Evolutionary conservation across 2,113 vertebrate species (phyloP).

Genomic region (pig (Sus scrofa)): T2T-Sscrofa CM000818.6:129502501-129503000

Average conservation of each 20-base stretch:
- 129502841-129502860: not conserved
- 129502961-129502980: not conserved
- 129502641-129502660: too few species aligned
- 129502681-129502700: not conserved
- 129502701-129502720: not conserved
- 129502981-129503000: not conserved
- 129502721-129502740: too few species aligned
- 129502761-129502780: not conserved
- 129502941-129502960: not conserved
- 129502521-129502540: too few species aligned
- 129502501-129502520: too few species aligned
- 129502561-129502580: too few species aligned
- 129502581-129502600: too few species aligned
- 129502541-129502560: too few species aligned
- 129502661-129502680: too few species aligned
- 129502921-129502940: not conserved
- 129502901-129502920: too few species aligned
- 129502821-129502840: not conserved
- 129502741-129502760: not conserved
- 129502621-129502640: too few species aligned
- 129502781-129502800: not conserved
- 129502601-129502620: too few species aligned
- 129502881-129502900: not conserved
- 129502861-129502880: not conserved
- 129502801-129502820: not conserved